Evolutionary conservation across 2,797 vertebrate species (phyloP), one percentile per base, ranked within the genome.

Genomic region (Pipistrellus pipistrellus): DNA sequence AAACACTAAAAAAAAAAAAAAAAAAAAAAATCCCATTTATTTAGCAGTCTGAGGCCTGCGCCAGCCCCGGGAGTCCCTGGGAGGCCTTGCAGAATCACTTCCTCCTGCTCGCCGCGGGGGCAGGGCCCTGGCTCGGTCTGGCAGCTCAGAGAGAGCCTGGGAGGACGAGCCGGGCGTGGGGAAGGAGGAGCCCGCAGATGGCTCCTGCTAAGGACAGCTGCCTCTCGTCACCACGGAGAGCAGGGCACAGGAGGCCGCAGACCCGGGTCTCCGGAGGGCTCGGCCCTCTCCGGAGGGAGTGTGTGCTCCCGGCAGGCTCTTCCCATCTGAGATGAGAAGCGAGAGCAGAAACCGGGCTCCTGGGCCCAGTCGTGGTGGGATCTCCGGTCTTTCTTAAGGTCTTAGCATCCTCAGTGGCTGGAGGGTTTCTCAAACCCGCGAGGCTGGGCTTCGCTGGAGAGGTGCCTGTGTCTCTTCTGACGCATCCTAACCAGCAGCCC

Each of bases 11-110:
- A 78, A 93, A 27, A 57, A 59, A 78, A 93, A 27, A 57, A 59
- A 18, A 13, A 59, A 27, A 87, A 95, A 96, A 92, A 96, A 95
- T 91, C 81, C 92, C 91, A 55, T 53, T 96, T 94, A 76, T 85
- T 97, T 88, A 95, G 92, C 51, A 90, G 71, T 38, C 35, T 68
- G 30, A 55, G 91, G 93, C 69, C 86, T 44, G 85, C 85, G 69
- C 91, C 94, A 85, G 62, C 53, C 83, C 84, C 23, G 32, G 81
- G 90, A 95, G 92, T 81, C 92, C 91, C 94, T 73, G 68, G 80
- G 95, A 92, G 91, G 83, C 91, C 73, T 44, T 44, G 46, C 62
- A 94, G 91, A 91, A 88, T 94, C 93, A 87, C 94, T 97, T 97
- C 96, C 97, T 85, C 77, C 87, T 75, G 55, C 48, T 18, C 35